Conservation (phyloP, 2,113 vertebrate genomes). For the Myodes glareolus region DNA sequence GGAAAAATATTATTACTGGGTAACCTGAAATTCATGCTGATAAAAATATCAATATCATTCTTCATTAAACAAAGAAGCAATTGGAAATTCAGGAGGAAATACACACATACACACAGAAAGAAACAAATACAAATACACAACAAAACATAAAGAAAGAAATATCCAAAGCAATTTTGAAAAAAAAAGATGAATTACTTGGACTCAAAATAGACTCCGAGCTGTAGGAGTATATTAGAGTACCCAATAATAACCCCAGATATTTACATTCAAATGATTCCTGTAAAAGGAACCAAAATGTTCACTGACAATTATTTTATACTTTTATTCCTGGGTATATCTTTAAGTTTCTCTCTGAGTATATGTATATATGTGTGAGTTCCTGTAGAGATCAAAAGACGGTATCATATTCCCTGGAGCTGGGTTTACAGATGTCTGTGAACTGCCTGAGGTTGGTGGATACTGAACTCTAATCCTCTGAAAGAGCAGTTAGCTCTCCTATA, state of each 20-base stretch:
- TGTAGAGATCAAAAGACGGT: not conserved
- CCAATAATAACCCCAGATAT: not conserved
- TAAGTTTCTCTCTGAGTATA: not conserved
- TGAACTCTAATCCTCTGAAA: not conserved
- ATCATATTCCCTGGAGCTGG: not conserved
- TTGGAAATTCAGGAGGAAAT: not conserved
- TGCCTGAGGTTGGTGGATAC: not conserved
- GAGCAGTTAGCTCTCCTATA: not conserved
- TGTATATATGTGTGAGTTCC: not conserved
- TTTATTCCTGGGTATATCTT: not conserved
- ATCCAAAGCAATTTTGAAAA: not conserved
- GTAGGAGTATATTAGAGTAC: not conserved
- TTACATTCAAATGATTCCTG: not conserved
- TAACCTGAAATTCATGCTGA: not conserved
- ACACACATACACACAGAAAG: not conserved
- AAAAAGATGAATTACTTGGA: not conserved
- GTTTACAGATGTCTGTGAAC: not conserved
- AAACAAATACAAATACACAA: not conserved
- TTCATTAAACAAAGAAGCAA: not conserved
- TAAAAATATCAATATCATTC: not conserved
- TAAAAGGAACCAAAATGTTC: not conserved
- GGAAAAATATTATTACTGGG: not conserved
- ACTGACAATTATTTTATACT: not conserved
- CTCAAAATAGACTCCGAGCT: not conserved
- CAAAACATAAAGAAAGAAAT: not conserved